phyloP scores from a whole-genome alignment of 2,888 invertebrate species.

The Apodemia zela region DNA sequence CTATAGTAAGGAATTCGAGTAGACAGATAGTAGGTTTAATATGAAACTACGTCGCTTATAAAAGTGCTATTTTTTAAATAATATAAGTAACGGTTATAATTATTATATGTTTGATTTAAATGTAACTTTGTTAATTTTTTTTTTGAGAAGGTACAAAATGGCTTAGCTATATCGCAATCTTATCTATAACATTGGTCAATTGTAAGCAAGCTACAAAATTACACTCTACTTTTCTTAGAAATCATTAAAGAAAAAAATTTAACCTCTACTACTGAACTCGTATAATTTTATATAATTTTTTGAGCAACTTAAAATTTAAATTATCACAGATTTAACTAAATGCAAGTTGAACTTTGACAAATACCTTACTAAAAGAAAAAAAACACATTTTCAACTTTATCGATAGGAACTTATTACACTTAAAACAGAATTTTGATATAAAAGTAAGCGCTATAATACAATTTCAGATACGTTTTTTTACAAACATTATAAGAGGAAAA shows the following conservation, averaged over 20 bases:
- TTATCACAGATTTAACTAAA: not conserved
- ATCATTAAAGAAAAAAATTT: not conserved
- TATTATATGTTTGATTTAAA: not conserved
- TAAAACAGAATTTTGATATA: too few species aligned
- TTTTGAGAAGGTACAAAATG: conserved; percentile 20
- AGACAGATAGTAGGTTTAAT: not conserved
- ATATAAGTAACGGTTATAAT: not conserved
- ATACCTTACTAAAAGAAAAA: too few species aligned
- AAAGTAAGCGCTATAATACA: too few species aligned
- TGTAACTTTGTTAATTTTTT: conserved; percentile 1
- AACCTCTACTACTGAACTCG: too few species aligned
- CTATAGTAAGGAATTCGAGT: not conserved
- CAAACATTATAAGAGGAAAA: too few species aligned
- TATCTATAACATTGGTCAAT: conserved; percentile 34
- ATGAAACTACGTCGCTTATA: not conserved
- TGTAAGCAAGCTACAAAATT: conserved; percentile 30
- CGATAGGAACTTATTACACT: too few species aligned
- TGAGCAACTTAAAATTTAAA: not conserved
- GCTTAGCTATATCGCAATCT: conserved; percentile 22
- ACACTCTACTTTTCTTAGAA: not conserved
- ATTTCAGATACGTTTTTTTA: too few species aligned
- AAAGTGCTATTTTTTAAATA: not conserved
- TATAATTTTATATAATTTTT: not conserved
- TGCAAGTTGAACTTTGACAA: not conserved
- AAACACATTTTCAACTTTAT: too few species aligned